phyloP scores from a whole-genome alignment of 2,113 vertebrate genomes.

The Craseonycteris thonglongyai region DNA sequence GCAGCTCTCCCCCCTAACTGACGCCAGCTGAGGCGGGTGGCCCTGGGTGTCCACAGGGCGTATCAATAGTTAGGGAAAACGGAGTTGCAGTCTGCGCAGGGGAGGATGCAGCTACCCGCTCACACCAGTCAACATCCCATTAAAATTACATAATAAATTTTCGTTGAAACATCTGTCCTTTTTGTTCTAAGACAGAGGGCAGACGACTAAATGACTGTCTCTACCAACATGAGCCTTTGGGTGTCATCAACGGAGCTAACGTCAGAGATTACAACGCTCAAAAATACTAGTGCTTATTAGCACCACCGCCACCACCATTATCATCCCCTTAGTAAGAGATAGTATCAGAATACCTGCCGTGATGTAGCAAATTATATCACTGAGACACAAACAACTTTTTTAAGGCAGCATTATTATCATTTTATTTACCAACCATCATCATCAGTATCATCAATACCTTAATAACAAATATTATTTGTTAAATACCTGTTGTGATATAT shows the following conservation, averaged over 20 bases:
- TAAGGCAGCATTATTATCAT: neutral
- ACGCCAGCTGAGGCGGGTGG: accelerated
- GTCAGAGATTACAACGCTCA: neutral
- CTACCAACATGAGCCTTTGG: neutral
- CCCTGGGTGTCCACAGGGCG: no score
- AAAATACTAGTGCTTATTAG: neutral
- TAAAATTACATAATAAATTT: neutral
- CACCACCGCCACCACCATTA: neutral
- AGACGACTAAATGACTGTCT: accelerated
- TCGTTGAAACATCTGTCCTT: neutral
- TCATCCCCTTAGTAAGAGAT: neutral
- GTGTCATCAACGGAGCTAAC: neutral
- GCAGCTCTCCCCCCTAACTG: accelerated
- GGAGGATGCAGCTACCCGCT: neutral
- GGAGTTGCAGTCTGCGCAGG: accelerated
- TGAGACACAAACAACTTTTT: neutral
- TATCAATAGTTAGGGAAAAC: no score
- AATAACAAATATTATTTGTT: neutral
- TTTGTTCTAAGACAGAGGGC: neutral
- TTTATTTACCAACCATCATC: neutral
- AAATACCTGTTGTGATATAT: neutral
- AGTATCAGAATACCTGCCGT: neutral
- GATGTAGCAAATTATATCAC: neutral
- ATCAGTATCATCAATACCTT: neutral
- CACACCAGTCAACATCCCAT: neutral